Evolutionary conservation across 2,888 invertebrate genomes (phyloP).

Genomic region (Bellardia bayeri): DNA sequence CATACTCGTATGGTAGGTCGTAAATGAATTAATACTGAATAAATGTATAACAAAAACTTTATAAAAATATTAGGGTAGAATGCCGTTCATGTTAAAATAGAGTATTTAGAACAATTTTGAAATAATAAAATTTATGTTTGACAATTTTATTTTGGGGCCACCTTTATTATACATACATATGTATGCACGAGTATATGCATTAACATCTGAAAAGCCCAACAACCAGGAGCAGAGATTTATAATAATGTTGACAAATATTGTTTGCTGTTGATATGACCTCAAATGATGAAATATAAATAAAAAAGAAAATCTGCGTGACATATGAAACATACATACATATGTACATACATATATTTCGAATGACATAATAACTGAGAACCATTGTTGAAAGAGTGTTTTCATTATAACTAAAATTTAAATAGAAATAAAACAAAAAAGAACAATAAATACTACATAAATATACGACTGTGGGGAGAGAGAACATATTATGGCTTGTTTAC

Average conservation of each 20-base stretch:
- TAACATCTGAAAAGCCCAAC: constrained; percentile 2
- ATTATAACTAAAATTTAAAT: neutral
- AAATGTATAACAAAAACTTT: no score
- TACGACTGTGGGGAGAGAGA: neutral
- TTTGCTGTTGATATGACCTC: constrained; percentile 57
- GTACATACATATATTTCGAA: constrained; percentile 28
- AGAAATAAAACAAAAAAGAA: neutral
- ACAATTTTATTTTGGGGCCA: no score
- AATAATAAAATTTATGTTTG: no score
- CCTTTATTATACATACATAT: no score
- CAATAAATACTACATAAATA: constrained; percentile 9
- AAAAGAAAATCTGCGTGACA: constrained; percentile 54
- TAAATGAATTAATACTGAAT: no score
- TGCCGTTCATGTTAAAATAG: no score
- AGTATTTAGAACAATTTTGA: no score
- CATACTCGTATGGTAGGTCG: no score
- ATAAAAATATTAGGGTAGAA: no score
- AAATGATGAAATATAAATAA: constrained; percentile 7
- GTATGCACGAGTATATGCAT: neutral
- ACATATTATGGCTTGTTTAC: constrained; percentile 34
- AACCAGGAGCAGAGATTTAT: constrained; percentile 56
- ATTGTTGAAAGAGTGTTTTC: neutral
- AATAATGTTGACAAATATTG: constrained; percentile 67
- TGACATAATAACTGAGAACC: constrained; percentile 59
- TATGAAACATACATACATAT: constrained; percentile 25